Conservation (phyloP, 2,113 vertebrate species). For the Picathartes gymnocephalus region DNA sequence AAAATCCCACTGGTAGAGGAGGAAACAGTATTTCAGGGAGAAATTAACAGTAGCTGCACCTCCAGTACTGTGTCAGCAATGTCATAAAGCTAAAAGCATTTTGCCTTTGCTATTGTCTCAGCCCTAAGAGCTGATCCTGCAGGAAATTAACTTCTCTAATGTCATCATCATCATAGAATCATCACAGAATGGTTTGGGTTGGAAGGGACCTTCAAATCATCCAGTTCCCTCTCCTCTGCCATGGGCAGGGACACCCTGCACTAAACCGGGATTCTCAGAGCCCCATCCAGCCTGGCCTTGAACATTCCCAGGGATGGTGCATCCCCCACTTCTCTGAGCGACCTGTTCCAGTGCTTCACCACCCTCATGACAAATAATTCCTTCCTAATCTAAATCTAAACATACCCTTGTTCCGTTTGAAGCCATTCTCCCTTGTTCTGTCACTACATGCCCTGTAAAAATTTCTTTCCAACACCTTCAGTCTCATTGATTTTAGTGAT, state of each 20-base stretch:
- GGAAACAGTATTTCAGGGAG: not conserved
- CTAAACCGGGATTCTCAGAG: not conserved
- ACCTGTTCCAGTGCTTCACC: not conserved
- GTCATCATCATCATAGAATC: not conserved
- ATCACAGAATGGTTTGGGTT: not conserved
- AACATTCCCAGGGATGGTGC: not conserved
- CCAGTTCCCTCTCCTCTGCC: rapidly evolving
- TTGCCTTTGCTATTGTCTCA: not conserved
- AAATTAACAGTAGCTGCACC: not conserved
- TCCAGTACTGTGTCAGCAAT: not conserved
- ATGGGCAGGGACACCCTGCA: not conserved
- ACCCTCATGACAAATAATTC: not conserved
- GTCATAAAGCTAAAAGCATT: not conserved
- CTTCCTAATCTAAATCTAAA: not conserved
- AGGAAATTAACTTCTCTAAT: not conserved
- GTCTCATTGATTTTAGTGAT: not conserved
- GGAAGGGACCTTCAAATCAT: not conserved
- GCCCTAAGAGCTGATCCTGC: not conserved
- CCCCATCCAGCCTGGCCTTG: not conserved
- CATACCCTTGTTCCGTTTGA: not conserved
- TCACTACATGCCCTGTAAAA: not conserved
- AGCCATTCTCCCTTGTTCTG: not conserved
- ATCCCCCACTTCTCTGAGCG: not conserved
- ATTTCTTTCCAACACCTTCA: not conserved
- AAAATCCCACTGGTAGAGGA: not conserved